Evolutionary conservation across 2,797 vertebrate genomes (phyloP).

Genomic region (Pseudomugil tenellus): DNA sequence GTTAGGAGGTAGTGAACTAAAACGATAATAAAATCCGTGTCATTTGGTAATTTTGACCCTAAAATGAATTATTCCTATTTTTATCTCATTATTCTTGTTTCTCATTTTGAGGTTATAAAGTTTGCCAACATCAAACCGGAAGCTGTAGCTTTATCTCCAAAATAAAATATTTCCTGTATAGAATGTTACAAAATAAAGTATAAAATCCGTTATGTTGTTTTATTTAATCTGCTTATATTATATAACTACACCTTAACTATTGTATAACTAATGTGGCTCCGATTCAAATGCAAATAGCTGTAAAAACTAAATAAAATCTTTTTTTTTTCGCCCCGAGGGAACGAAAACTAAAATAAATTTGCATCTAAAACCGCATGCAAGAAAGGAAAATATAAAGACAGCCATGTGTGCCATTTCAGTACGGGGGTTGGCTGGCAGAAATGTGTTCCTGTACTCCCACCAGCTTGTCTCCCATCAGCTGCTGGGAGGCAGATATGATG

Average conservation of each 20-base stretch:
- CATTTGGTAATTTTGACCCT: no score
- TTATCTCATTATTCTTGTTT: no score
- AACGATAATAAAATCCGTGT: neutral
- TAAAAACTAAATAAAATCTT: neutral
- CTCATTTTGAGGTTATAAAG: neutral
- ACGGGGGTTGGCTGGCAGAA: neutral
- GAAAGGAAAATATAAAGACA: neutral
- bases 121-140: slow-evolving; percentile 9
- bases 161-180: slow-evolving; percentile 25
- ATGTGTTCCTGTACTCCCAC: slow-evolving; percentile 45
- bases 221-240: neutral
- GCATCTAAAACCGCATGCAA: neutral
- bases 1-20: neutral
- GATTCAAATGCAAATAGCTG: neutral
- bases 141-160: slow-evolving; percentile 26
- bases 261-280: neutral
- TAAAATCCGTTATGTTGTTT: neutral
- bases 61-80: no score
- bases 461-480: slow-evolving; percentile 59
- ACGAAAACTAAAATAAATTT: neutral
- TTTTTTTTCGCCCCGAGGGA: neutral
- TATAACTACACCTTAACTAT: neutral
- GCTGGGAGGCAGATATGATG: slow-evolving; percentile 78
- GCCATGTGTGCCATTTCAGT: neutral
- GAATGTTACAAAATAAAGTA: neutral